These are phyloP conservation scores for Eupithecia abbreviata DNA, from an alignment of 2,888 invertebrate genomes.

Conservation along the genomic window DNA sequence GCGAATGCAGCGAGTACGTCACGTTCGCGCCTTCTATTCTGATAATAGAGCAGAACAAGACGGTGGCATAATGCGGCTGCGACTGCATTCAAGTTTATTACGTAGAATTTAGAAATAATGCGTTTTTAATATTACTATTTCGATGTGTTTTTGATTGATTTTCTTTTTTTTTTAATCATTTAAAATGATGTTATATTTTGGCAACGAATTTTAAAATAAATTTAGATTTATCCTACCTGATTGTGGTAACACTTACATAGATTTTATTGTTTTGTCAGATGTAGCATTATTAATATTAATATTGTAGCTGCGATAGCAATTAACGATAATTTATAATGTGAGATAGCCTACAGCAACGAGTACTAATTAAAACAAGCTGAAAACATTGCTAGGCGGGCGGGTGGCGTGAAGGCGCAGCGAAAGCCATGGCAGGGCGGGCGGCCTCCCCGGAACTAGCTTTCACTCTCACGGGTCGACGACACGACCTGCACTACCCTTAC, in stretches of 20 bases:
- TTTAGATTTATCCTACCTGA: no score
- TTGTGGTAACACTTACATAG: no score
- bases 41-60: slow-evolving; percentile 72
- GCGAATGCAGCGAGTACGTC: slow-evolving; percentile 80
- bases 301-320: background rate
- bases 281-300: background rate
- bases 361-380: slow-evolving; percentile 66
- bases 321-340: slow-evolving; percentile 12
- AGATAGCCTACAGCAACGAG: slow-evolving; percentile 36
- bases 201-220: background rate
- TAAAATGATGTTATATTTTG: background rate
- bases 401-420: slow-evolving; percentile 78
- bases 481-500: slow-evolving; percentile 75
- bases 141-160: background rate
- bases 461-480: slow-evolving; percentile 82
- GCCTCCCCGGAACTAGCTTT: slow-evolving; percentile 81
- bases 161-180: background rate
- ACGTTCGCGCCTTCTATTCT: slow-evolving; percentile 74
- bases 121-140: background rate
- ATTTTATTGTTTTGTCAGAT: no score
- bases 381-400: slow-evolving; percentile 61
- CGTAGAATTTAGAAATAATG: slow-evolving; percentile 37
- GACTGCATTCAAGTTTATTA: slow-evolving; percentile 84
- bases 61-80: slow-evolving; percentile 64
- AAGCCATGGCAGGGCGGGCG: slow-evolving; percentile 77